These are phyloP conservation scores for Drosophila monieri DNA, from an alignment of 2,888 invertebrate species.

Conservation along the genomic window DNA sequence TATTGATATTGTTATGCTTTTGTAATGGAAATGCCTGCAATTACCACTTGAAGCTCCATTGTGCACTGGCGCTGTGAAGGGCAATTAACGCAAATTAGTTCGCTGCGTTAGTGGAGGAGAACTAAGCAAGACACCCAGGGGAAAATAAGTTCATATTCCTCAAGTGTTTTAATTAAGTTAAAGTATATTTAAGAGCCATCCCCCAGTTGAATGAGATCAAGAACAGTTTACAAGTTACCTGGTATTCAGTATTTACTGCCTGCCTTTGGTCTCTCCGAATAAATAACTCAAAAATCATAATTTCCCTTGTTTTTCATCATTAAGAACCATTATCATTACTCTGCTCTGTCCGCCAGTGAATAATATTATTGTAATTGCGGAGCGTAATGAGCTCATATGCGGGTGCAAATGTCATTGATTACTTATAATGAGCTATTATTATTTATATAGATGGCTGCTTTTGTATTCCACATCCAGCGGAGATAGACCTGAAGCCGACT, in stretches of 20 bases:
- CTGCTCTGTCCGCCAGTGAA: constrained; percentile 25
- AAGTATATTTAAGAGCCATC: background rate
- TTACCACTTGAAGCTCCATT: constrained; percentile 52
- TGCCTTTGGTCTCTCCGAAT: background rate
- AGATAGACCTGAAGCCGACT: constrained; percentile 34
- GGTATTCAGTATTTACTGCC: background rate
- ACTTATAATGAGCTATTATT: constrained; percentile 42
- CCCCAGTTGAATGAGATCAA: background rate
- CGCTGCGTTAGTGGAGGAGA: constrained; percentile 12
- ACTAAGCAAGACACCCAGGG: constrained; percentile 23
- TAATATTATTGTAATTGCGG: constrained; percentile 50
- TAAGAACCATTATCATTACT: constrained; percentile 20
- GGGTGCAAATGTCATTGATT: constrained; percentile 65
- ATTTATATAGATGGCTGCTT: constrained; percentile 34
- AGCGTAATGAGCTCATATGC: constrained; percentile 47
- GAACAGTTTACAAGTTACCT: background rate
- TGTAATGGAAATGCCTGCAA: constrained; percentile 51
- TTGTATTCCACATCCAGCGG: constrained; percentile 9
- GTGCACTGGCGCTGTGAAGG: constrained; percentile 25
- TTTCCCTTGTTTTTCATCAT: background rate
- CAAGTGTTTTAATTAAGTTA: constrained; percentile 28
- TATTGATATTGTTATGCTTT: constrained; percentile 48
- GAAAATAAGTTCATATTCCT: constrained; percentile 6
- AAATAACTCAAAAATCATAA: constrained; percentile 22
- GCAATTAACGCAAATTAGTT: constrained; percentile 51